phyloP scores from a whole-genome alignment of 1,140 invertebrate species.

The Pachypeltis micranthus region DNA sequence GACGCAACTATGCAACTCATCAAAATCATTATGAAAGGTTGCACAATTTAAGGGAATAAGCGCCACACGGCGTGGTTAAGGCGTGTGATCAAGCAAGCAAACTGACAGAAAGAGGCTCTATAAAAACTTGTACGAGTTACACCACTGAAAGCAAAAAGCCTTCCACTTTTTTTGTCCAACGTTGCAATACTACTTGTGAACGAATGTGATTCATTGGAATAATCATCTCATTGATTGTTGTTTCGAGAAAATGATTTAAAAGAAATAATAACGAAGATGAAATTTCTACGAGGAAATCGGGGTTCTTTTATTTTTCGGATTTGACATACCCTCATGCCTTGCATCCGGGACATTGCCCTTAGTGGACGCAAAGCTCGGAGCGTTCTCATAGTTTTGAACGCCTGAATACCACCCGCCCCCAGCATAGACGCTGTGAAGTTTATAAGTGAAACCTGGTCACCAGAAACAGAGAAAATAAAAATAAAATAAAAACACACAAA shows the following conservation, averaged over 20 bases:
- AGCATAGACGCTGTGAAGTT: constrained; percentile 89
- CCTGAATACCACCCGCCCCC: constrained; percentile 89
- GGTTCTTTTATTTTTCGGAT: not conserved
- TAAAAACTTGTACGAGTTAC: too few species aligned
- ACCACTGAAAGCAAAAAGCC: too few species aligned
- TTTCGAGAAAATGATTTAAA: not conserved
- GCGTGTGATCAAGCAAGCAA: too few species aligned
- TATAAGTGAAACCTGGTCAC: constrained; percentile 82
- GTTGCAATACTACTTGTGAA: too few species aligned
- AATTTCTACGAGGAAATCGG: constrained; percentile 1
- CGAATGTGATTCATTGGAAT: too few species aligned
- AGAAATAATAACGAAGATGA: too few species aligned
- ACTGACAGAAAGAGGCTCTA: too few species aligned
- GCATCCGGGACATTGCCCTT: constrained; percentile 92
- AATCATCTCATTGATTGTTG: not conserved
- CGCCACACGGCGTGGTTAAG: too few species aligned
- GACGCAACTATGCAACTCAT: too few species aligned
- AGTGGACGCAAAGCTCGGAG: constrained; percentile 86
- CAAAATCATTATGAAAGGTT: too few species aligned
- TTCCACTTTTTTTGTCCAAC: too few species aligned
- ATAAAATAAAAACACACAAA: not conserved
- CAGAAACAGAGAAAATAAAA: constrained; percentile 38
- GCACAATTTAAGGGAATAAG: too few species aligned
- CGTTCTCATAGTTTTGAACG: constrained; percentile 96
- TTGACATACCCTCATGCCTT: constrained; percentile 92